A percentile compares a stretch with the other conserved stretches of the same genome.
Evolutionary conservation across 2,888 invertebrate species (phyloP).

Genomic region (Trilocha varians): DNA sequence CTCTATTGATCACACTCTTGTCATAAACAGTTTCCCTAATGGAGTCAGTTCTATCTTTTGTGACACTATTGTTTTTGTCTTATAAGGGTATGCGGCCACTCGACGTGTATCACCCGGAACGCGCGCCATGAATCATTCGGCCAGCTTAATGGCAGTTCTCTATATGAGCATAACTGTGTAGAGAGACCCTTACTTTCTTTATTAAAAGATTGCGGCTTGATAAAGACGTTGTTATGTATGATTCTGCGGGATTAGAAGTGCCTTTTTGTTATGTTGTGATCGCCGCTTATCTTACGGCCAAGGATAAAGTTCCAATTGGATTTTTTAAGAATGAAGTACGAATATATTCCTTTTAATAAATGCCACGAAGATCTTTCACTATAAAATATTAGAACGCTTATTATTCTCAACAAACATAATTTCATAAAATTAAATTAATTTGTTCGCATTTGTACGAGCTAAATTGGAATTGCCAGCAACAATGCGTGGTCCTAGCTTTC

Average conservation of each 20-base stretch:
- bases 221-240: neutral
- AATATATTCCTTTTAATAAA: too few relatives aligned
- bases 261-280: neutral
- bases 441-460: too few relatives aligned
- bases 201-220: neutral
- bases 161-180: neutral
- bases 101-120: conserved; percentile 27
- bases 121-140: conserved; percentile 25
- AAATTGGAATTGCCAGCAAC: too few relatives aligned
- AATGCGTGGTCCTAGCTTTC: too few relatives aligned
- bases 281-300: too few relatives aligned
- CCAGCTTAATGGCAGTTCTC: conserved; percentile 15
- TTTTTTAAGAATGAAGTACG: too few relatives aligned
- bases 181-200: neutral
- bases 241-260: neutral
- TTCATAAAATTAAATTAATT: too few relatives aligned
- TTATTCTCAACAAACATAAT: too few relatives aligned
- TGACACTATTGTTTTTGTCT: conserved; percentile 53
- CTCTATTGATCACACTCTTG: conserved; percentile 61
- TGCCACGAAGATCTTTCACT: too few relatives aligned
- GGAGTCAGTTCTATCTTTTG: conserved; percentile 43
- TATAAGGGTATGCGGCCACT: conserved; percentile 33
- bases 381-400: too few relatives aligned
- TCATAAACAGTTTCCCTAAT: conserved; percentile 60
- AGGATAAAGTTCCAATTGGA: too few relatives aligned